Base-by-base conservation (phyloP, 2,888 invertebrate species). In the Ophion slaviceki region DNA sequence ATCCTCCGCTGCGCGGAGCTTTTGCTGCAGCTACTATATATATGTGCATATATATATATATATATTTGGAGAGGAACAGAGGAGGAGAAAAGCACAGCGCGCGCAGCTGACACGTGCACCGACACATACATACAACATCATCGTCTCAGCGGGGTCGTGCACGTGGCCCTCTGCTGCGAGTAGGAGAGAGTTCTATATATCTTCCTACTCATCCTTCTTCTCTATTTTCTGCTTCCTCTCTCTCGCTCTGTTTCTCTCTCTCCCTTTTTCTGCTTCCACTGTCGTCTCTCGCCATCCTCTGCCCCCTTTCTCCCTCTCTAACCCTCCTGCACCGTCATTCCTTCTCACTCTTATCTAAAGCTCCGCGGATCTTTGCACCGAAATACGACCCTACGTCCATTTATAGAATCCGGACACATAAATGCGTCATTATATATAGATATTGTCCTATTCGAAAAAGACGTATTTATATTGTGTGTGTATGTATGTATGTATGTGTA, bases 61-160 rank as follows among this genome's bases (percentile, higher is more conserved):
- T 20, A 40, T 74, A 8, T 11, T 0, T 1, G 10, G 2, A 17
- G 32, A 45, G 20, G 40, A 71, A 75, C n/a, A 47, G 7, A 62
- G 40, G 40, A 64, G 68, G 66, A 75, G 47, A 81, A 57, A 72
- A 57, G 68, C 87, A 24, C 24, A 24, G 80, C 80, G 88, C 87
- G 87, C 88, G 87, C 57, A 83, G 84, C 88, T 85, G 84, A 89
- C 92, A 92, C 92, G 92, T 91, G 92, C 88, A 91, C 92, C 91
- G 91, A 92, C 91, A 92, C 89, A 91, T 85, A 85, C 85, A 86
- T 85, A 84, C 77, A 80, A 66, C 47, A 85, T 86, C 11, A 88
- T 87, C 84, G 80, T 79, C 59, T 80, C 32, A 28, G 32, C 53
- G 53, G 64, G 82, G 82, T 70, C 72, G 75, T 85, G 83, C 86